Percentiles rank a stretch among this genome's conserved stretches.
These are phyloP conservation scores for Catostomus latipinnis DNA, from an alignment of 2,797 vertebrate genomes.

Conservation along the genomic window DNA sequence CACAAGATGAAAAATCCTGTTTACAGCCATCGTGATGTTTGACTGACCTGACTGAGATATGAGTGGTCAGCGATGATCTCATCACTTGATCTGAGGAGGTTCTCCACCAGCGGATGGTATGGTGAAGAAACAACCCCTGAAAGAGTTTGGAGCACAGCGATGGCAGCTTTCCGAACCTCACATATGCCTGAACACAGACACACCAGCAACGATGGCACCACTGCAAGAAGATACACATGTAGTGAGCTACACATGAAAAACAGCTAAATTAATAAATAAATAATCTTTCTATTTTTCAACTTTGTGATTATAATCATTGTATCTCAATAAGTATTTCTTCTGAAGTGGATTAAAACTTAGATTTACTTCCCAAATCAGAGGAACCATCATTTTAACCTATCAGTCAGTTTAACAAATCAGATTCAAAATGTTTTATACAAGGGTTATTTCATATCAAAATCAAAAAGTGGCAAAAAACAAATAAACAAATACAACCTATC, in stretches of 20 bases:
- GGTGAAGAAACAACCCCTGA: constrained; percentile 68
- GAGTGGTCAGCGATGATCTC: constrained; percentile 87
- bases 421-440: too few species aligned
- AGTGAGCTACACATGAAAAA: background rate
- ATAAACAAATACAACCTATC: too few species aligned
- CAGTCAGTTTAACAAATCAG: too few species aligned
- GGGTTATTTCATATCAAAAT: too few species aligned
- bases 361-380: too few species aligned
- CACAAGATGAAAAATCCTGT: background rate
- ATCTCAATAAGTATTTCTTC: too few species aligned
- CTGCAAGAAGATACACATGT: constrained; percentile 66
- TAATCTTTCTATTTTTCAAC: too few species aligned
- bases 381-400: too few species aligned
- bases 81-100: constrained; percentile 81
- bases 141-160: constrained; percentile 79
- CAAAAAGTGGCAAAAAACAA: too few species aligned
- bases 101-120: constrained; percentile 79
- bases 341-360: too few species aligned
- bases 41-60: constrained; percentile 83
- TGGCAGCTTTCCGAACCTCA: constrained; percentile 87
- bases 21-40: background rate
- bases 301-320: too few species aligned
- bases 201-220: constrained; percentile 83
- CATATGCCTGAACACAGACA: constrained; percentile 83
- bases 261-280: too few species aligned